A percentile compares a stretch with the other conserved stretches of the same genome.
phyloP scores from a whole-genome alignment of 2,797 vertebrate genomes.

The Borostomias antarcticus region DNA sequence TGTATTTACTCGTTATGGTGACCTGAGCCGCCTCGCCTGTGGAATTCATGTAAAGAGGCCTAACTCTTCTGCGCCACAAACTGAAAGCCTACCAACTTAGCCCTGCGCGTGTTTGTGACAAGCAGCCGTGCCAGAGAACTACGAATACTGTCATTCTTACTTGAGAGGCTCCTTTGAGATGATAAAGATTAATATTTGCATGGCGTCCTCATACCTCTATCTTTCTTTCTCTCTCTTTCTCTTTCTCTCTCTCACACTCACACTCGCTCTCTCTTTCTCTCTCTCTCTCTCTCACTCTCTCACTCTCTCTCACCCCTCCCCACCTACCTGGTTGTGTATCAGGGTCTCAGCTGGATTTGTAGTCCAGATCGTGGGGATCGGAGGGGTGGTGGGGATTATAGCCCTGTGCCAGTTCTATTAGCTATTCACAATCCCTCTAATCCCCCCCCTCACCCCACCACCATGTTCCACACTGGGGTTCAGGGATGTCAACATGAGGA shows the following conservation, averaged over 20 bases:
- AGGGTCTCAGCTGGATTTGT: constrained; percentile 41
- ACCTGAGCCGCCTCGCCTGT: not conserved
- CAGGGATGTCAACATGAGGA: constrained; percentile 8
- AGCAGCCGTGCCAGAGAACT: not conserved
- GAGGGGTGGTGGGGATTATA: constrained; percentile 30
- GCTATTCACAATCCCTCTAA: constrained; percentile 41
- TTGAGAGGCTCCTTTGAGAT: no score
- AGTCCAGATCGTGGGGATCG: constrained; percentile 37
- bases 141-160: no score
- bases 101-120: not conserved
- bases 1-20: constrained; percentile 27
- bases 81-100: not conserved
- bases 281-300: no score
- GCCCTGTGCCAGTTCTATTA: constrained; percentile 35
- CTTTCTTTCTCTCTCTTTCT: no score
- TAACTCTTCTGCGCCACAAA: not conserved
- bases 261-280: no score
- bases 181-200: no score
- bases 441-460: not conserved
- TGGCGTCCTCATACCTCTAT: not conserved
- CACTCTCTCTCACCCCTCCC: no score
- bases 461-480: constrained; percentile 23
- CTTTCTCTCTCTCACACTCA: no score
- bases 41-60: not conserved
- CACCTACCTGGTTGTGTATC: not conserved